phyloP scores from a whole-genome alignment of 2,113 vertebrate genomes.

The Ceyx margarethae region DNA sequence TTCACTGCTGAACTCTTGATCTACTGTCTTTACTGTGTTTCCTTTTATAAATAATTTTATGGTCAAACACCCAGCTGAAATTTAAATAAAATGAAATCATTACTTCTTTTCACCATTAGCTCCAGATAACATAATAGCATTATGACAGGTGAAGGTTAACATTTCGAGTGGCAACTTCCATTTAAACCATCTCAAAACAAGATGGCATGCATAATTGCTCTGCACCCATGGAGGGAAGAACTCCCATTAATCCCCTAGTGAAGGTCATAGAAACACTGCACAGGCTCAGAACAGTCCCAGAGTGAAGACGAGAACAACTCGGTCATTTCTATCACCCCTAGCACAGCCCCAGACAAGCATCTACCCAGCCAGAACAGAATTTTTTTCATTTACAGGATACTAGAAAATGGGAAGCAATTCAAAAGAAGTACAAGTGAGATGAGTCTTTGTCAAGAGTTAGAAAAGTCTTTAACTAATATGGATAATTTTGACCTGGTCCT shows the following conservation, averaged over 20 bases:
- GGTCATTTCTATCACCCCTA: background rate
- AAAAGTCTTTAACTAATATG: background rate
- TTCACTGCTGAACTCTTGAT: constrained; percentile 50
- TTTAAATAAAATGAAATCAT: constrained; percentile 63
- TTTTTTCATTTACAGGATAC: background rate
- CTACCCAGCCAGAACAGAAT: background rate
- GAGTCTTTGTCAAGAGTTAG: background rate
- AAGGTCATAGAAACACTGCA: constrained; percentile 34
- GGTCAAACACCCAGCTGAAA: constrained; percentile 56
- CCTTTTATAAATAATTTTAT: constrained; percentile 59
- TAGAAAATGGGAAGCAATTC: background rate
- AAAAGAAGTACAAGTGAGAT: background rate
- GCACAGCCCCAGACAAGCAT: background rate
- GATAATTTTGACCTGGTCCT: background rate
- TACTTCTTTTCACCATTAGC: constrained; percentile 47
- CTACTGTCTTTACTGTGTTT: background rate
- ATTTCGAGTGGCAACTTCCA: constrained; percentile 55
- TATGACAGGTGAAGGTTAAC: constrained; percentile 60
- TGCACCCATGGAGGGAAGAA: constrained; percentile 42
- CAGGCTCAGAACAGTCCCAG: constrained; percentile 11
- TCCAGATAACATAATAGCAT: constrained; percentile 49
- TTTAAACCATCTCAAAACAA: constrained; percentile 56
- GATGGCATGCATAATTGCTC: constrained; percentile 54
- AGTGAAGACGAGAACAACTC: background rate
- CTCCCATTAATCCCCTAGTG: constrained; percentile 52